Percentiles rank a stretch among this genome's conserved stretches.
These are phyloP conservation scores for Diacarnus erythraeanus DNA, from an alignment of 37 sponge, comb jelly and placozoan genomes.

Conservation along the genomic window DNA sequence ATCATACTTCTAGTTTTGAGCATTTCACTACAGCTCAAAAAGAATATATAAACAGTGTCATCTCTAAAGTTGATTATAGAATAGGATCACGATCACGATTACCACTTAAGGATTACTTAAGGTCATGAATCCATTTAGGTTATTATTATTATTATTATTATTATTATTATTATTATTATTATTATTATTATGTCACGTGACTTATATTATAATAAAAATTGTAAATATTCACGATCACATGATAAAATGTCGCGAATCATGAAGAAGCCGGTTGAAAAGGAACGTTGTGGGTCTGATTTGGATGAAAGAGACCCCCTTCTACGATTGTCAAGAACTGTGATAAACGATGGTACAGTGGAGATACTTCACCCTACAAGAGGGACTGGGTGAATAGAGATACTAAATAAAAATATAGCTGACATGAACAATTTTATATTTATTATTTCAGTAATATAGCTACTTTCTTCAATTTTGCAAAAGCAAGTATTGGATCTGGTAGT, in stretches of 20 bases:
- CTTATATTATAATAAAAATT: neutral
- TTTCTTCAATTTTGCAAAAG: constrained; percentile 87
- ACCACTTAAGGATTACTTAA: neutral
- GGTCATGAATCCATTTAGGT: neutral
- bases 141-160: constrained; percentile 3
- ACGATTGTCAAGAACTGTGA: too few species aligned
- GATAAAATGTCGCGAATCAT: too few species aligned
- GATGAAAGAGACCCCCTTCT: too few species aligned
- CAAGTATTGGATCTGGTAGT: constrained; percentile 83
- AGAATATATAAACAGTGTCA: constrained; percentile 15
- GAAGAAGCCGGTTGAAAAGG: too few species aligned
- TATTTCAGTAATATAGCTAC: constrained; percentile 51
- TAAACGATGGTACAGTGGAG: too few species aligned
- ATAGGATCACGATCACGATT: neutral
- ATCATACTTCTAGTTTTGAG: constrained; percentile 20
- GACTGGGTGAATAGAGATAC: too few species aligned
- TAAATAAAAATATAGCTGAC: too few species aligned
- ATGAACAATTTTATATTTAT: neutral
- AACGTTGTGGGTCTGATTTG: neutral
- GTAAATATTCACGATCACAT: too few species aligned
- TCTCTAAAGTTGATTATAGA: neutral
- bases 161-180: neutral
- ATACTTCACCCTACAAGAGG: too few species aligned
- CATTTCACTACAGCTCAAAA: constrained; percentile 37
- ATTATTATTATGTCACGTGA: too few species aligned